Base-by-base conservation (phyloP, 2,888 invertebrate genomes). In the Didymodactylos carnosus region DNA sequence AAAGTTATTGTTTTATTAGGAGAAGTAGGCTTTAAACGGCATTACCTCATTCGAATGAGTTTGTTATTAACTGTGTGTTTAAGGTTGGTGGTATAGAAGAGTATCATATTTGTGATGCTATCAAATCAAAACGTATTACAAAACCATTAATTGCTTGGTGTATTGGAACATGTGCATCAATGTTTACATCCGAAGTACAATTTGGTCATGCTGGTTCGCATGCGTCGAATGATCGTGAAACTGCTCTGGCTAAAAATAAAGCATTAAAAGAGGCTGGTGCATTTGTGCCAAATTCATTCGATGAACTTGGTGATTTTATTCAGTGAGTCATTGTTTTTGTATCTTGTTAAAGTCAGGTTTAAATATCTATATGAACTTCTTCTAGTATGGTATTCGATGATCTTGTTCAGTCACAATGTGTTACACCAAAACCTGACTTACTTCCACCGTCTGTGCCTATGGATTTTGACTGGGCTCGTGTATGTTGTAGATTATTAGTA, bases 371-470 rank as follows among this genome's bases (percentile, higher is more conserved):
- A 27, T 69, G 41, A 6, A 10, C n/a, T 46, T 27, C 35, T 23
- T 77, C 49, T 78, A 83, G 82, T 75, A 77, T 81, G 53, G 86
- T 86, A 16, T 87, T 86, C 78, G 79, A 82, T 84, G 80, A 87
- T 71, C 85, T 98, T 76, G 93, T 98, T 0, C 86, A 87, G 72
- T 78, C 81, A 69, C 93, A 94, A 49, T 87, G 87, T 73, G 90
- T 99, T 79, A 88, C 90, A 13, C 92, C 92, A 0, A 88, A 89
- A 78, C 89, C 91, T 62, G 97, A 99, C 83, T 88, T 91, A 72
- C 93, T 95, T 14, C 98, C 98, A 43, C 98, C 98, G 3, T 95
- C 97, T 25, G 95, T 98, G n/a, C 97, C 97, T 13, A 97, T 98
- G 97, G 97, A 98, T 84, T 98, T 92, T 84, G 91, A 90, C 77